These are phyloP conservation scores for Smittia sp. DNA, from an alignment of 2,888 invertebrate genomes.

Conservation along the genomic window DNA sequence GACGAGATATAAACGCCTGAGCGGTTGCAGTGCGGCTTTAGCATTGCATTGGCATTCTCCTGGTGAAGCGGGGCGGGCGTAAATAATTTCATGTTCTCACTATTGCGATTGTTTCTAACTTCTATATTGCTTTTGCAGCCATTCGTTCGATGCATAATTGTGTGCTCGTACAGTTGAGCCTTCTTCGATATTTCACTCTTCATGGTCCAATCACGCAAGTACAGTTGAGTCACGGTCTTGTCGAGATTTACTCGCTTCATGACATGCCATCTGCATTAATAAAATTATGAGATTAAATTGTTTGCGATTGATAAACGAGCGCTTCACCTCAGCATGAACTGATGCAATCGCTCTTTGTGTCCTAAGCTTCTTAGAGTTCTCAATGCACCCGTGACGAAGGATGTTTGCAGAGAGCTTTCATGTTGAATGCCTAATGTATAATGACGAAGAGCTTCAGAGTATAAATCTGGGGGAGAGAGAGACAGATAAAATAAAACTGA, in stretches of 20 bases:
- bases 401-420: conserved; percentile 24
- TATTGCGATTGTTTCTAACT: conserved; percentile 8
- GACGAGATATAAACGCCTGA: conserved; percentile 25
- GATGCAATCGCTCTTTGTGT: conserved; percentile 64
- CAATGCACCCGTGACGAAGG: conserved; percentile 26
- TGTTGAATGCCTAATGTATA: conserved; percentile 24
- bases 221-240: conserved; percentile 38
- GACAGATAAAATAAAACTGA: too few species aligned
- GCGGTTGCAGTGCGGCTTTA: conserved; percentile 28
- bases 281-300: not conserved
- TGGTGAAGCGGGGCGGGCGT: conserved; percentile 12
- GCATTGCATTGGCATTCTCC: not conserved
- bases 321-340: conserved; percentile 63
- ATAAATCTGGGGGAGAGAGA: conserved; percentile 31
- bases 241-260: conserved; percentile 42
- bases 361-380: conserved; percentile 59
- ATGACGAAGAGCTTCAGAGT: conserved; percentile 20
- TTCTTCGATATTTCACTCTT: conserved; percentile 42
- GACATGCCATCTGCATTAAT: conserved; percentile 41
- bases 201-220: conserved; percentile 43
- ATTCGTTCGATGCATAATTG: conserved; percentile 36
- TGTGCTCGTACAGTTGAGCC: conserved; percentile 30
- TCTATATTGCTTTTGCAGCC: conserved; percentile 37
- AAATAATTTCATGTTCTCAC: conserved; percentile 28
- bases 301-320: not conserved